phyloP scores from a whole-genome alignment of 2,797 vertebrate species.

The Vireo griseus region DNA sequence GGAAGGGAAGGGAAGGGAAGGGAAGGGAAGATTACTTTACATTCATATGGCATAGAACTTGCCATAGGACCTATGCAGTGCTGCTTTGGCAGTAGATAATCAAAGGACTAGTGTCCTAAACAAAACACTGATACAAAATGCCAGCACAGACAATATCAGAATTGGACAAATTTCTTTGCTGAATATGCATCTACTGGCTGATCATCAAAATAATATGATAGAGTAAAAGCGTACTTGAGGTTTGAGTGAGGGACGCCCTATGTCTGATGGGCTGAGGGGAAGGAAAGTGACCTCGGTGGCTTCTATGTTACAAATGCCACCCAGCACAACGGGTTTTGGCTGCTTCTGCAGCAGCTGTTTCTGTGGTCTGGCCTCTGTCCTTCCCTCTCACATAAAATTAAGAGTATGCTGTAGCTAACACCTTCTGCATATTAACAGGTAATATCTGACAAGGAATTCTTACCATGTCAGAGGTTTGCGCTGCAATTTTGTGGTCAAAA shows the following conservation, averaged over 20 bases:
- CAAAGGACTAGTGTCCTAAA: neutral
- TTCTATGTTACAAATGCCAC: neutral
- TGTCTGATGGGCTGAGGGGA: neutral
- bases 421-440: neutral
- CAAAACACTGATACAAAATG: neutral
- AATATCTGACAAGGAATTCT: neutral
- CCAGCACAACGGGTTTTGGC: neutral
- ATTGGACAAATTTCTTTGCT: neutral
- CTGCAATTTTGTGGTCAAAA: constrained; percentile 11
- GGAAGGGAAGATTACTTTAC: neutral
- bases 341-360: neutral
- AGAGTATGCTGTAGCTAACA: neutral
- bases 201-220: neutral
- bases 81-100: neutral
- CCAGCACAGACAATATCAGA: neutral
- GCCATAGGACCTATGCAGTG: neutral
- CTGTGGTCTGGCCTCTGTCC: neutral
- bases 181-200: neutral
- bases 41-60: neutral
- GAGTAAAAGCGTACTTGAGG: neutral
- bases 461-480: neutral
- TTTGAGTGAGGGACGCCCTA: rapidly evolving
- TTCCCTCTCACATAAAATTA: neutral
- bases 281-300: neutral
- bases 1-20: neutral